Base-by-base conservation (phyloP, 2,888 invertebrate genomes). In the Agelastica alni region DNA sequence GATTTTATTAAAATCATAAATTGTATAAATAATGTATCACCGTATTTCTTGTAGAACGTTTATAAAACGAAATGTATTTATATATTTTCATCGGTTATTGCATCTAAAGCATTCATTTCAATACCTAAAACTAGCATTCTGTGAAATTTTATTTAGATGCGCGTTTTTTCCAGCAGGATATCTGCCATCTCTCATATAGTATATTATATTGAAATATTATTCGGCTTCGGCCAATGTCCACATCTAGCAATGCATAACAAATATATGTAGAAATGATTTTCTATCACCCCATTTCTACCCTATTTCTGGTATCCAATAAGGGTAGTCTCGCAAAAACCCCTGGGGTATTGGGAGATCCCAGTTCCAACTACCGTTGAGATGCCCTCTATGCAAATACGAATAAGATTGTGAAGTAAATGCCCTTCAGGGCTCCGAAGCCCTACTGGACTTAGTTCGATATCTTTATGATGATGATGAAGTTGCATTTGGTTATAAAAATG, bases 141-240 rank as follows among this genome's bases (percentile, higher is more conserved):
- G 64, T 67, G 63, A 69, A 70, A 70, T 70, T 70, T 70, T 71
- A 71, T 71, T 71, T 70, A 71, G 68, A 71, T 68, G 63, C 63
- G 59, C 44, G 52, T 56, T 60, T 61, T 59, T 61, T 53, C 41
- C 56, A 57, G 47, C 20, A 7, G 51, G 51, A 43, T 45, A 60
- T 61, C 59, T 58, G 60, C 62, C 32, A 41, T 48, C 53, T 20
- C 44, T 39, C 37, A 39, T 17, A 39, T 39, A 18, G 16, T 34
- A 64, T 59, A 59, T 72, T 75, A 75, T 75, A 75, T 75, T 75
- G 75, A 75, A 75, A 75, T 75, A 75, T 75, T 75, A 75, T 75
- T 71, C 75, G 58, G 46, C 58, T 53, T 60, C 70, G 72, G 70
- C 68, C 74, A 72, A 67, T 75, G 75, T 74, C 75, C 75, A 75